These are phyloP conservation scores for Rhodeus uyekii DNA, from an alignment of 2,797 vertebrate genomes.

Conservation along the genomic window DNA sequence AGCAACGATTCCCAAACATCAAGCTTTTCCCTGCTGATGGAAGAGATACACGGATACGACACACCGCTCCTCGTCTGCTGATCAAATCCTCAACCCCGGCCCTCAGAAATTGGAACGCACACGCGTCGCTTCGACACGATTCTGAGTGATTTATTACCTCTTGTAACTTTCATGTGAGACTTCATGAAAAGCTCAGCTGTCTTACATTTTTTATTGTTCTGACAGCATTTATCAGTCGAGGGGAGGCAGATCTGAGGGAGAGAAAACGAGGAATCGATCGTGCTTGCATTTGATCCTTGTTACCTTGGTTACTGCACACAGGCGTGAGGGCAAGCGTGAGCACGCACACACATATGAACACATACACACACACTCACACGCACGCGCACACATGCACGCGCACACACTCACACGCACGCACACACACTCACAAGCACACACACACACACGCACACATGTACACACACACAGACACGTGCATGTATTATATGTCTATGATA, in stretches of 20 bases:
- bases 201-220: constrained; percentile 34
- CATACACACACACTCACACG: too few relatives aligned
- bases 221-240: constrained; percentile 16
- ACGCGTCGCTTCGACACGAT: neutral
- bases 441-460: too few relatives aligned
- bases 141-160: constrained; percentile 24
- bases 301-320: constrained; percentile 41
- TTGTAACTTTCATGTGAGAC: constrained; percentile 31
- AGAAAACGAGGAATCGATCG: constrained; percentile 33
- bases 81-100: constrained; percentile 1
- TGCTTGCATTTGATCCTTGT: constrained; percentile 2
- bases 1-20: constrained; percentile 9
- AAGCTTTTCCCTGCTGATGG: neutral
- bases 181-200: constrained; percentile 31
- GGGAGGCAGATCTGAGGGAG: neutral
- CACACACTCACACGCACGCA: too few relatives aligned
- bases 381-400: too few relatives aligned
- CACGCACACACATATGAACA: neutral
- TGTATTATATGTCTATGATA: too few relatives aligned
- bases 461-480: too few relatives aligned
- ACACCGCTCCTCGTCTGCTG: neutral
- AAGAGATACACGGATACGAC: neutral
- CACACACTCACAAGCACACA: neutral
- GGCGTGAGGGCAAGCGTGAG: neutral
- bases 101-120: constrained; percentile 15